phyloP scores from a whole-genome alignment of 2,113 vertebrate species.

The Garra rufa region DNA sequence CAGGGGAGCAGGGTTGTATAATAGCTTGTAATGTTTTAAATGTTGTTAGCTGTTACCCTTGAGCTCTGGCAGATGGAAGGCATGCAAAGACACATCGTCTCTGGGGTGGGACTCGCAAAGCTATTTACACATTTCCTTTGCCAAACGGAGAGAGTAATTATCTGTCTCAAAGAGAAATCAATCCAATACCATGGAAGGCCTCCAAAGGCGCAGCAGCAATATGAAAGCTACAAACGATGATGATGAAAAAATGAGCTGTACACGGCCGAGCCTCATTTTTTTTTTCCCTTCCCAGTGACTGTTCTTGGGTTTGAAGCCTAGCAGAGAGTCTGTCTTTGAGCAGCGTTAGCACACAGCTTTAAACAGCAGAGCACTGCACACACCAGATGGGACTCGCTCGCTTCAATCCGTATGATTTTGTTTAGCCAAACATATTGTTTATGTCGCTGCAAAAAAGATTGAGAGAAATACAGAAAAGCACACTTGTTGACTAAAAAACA shows the following conservation, averaged over 20 bases:
- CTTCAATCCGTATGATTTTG: neutral
- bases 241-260: constrained; percentile 43
- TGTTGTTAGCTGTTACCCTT: constrained; percentile 38
- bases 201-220: constrained; percentile 55
- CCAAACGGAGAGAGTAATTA: constrained; percentile 67
- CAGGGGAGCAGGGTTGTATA: constrained; percentile 12
- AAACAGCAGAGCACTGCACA: neutral
- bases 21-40: constrained; percentile 40
- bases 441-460: neutral
- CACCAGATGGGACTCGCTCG: neutral
- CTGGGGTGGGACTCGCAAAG: constrained; percentile 59
- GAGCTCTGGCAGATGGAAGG: constrained; percentile 25
- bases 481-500: neutral
- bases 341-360: neutral
- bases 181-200: constrained; percentile 63
- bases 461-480: neutral
- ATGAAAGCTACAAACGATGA: constrained; percentile 30
- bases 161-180: constrained; percentile 68
- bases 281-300: neutral
- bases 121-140: constrained; percentile 62
- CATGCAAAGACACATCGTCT: constrained; percentile 47
- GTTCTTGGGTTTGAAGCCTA: neutral
- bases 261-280: neutral
- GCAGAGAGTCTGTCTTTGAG: constrained; percentile 16
- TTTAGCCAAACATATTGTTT: neutral